phyloP scores from a whole-genome alignment of 2,888 invertebrate species.

The Sycophila texana region DNA sequence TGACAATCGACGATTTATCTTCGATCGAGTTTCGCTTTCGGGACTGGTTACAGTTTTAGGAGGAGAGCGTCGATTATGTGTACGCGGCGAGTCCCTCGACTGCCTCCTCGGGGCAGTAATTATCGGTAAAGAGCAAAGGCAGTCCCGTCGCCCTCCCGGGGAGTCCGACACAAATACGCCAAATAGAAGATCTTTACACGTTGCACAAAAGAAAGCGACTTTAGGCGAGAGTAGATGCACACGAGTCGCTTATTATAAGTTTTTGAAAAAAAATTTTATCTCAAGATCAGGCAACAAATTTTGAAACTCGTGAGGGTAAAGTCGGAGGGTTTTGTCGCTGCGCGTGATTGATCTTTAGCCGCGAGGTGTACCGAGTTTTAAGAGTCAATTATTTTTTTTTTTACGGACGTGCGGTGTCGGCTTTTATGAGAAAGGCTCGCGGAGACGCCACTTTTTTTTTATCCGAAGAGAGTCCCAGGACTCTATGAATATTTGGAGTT shows the following conservation, averaged over 20 bases:
- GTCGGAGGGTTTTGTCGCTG: constrained; percentile 33
- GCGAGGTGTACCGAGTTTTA: constrained; percentile 2
- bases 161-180: constrained; percentile 69
- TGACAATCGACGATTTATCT: constrained; percentile 47
- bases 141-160: constrained; percentile 65
- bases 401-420: not conserved
- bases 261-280: not conserved
- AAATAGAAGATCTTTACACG: constrained; percentile 69
- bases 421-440: constrained; percentile 26
- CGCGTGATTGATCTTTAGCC: constrained; percentile 47
- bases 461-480: not conserved
- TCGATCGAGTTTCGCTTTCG: constrained; percentile 43
- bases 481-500: constrained; percentile 48
- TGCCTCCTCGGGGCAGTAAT: constrained; percentile 68
- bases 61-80: constrained; percentile 42
- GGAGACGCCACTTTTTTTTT: not conserved
- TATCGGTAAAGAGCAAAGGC: constrained; percentile 63
- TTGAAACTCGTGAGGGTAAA: constrained; percentile 15
- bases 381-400: not conserved
- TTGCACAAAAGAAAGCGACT: constrained; percentile 6
- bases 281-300: not conserved
- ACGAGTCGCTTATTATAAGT: not conserved
- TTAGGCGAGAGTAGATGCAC: not conserved
- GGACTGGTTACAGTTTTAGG: constrained; percentile 40
- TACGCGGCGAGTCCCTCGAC: constrained; percentile 57